phyloP scores from a whole-genome alignment of 2,797 vertebrate species.

The Pagetopsis macropterus region DNA sequence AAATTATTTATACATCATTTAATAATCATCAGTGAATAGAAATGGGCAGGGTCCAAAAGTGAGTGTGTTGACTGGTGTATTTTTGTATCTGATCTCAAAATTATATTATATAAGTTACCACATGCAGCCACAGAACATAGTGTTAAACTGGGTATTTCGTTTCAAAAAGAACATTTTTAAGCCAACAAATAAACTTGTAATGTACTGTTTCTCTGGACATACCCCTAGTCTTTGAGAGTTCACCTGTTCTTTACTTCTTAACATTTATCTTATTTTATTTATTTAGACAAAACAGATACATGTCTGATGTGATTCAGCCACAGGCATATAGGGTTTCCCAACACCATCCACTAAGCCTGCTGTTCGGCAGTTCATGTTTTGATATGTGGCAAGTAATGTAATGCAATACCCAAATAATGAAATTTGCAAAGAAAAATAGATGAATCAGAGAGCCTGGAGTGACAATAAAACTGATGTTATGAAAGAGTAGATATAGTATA shows the following conservation, averaged over 20 bases:
- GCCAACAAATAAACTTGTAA: slow-evolving; percentile 5
- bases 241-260: slow-evolving; percentile 11
- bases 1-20: not conserved
- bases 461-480: no score
- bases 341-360: slow-evolving; percentile 1
- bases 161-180: not conserved
- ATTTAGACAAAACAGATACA: slow-evolving; percentile 21
- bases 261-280: not conserved
- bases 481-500: no score
- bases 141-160: not conserved
- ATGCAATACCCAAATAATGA: not conserved
- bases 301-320: slow-evolving; percentile 4
- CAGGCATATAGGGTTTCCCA: slow-evolving; percentile 10
- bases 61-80: slow-evolving; percentile 17
- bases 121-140: not conserved
- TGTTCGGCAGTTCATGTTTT: slow-evolving; percentile 15
- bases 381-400: slow-evolving; percentile 3
- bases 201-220: slow-evolving; percentile 4
- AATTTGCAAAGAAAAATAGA: not conserved
- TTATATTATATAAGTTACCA: slow-evolving; percentile 7
- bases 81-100: slow-evolving; percentile 18
- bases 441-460: not conserved
- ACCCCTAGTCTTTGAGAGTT: not conserved
- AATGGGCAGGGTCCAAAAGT: not conserved
- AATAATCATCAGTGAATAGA: slow-evolving; percentile 7